Evolutionary conservation across 2,888 invertebrate genomes (phyloP), one percentile per base, ranked within the genome.

Genomic region (Melanophora roralis): DNA sequence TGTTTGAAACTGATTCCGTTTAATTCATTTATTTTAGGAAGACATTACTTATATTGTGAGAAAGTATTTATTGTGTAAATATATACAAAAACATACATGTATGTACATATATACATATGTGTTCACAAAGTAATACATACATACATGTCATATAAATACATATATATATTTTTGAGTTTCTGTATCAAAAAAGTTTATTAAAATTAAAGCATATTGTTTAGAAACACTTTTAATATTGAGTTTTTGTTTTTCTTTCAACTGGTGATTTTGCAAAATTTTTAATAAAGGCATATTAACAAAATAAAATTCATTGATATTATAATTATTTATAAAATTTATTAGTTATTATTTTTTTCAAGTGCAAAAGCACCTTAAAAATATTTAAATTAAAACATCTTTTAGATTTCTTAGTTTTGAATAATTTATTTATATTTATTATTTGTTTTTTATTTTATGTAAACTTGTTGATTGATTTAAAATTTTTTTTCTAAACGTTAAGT

Each of bases 41-140:
- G 82, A 82, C 82, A 77, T 82, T 79, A 79, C 79, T n/a, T n/a
- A n/a, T n/a, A 81, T 49, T 81, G 79, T 81, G 81, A 82, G 77
- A 81, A 80, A 69, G 55, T 71, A 57, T 75, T 75, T 75, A 47
- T 68, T 65, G 49, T 67, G 64, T 75, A 71, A 49, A 75, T 27
- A 27, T 27, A 27, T 5, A 27, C 3, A 27, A 27, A 27, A 27
- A 27, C 6, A 27, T 27, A 27, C 6, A 5, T 27, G 27, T 27
- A 27, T 27, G 27, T 27, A 27, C 27, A 3, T 27, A 27, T 27
- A 27, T 6, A 27, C 27, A 27, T 27, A 27, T 3, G 27, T 27
- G 27, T 27, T n/a, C n/a, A n/a, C n/a, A n/a, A n/a, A n/a, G n/a
- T n/a, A n/a, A n/a, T n/a, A n/a, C n/a, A n/a, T n/a, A n/a, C n/a